Evolutionary conservation across 1,140 invertebrate genomes (phyloP).

Genomic region (Macrobrachium rosenbergii): DNA sequence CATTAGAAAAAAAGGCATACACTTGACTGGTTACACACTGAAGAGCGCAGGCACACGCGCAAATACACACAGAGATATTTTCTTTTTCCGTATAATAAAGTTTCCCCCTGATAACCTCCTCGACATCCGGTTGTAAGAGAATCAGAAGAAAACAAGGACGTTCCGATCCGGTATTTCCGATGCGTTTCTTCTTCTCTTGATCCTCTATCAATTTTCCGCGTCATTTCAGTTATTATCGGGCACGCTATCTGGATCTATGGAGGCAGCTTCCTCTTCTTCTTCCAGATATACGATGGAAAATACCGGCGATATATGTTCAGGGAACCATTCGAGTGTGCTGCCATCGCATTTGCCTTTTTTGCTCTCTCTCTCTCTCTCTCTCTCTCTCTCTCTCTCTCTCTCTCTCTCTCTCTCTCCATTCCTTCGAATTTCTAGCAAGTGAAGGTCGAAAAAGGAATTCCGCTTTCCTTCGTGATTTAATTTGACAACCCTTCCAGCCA

Average conservation of each 20-base stretch:
- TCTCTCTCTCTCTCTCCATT: conserved; percentile 9
- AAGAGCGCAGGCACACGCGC: too few species aligned
- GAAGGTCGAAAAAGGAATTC: neutral
- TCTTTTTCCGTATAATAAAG: too few species aligned
- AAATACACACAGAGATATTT: too few species aligned
- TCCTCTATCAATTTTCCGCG: conserved; percentile 57
- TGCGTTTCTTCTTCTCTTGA: conserved; percentile 15
- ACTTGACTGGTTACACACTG: too few species aligned
- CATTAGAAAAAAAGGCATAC: too few species aligned
- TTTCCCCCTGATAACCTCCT: too few species aligned
- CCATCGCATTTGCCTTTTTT: neutral
- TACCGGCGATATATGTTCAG: neutral
- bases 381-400: conserved; percentile 10
- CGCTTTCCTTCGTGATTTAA: neutral
- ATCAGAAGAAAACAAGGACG: conserved; percentile 33
- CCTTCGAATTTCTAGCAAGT: neutral
- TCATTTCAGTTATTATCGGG: conserved; percentile 56
- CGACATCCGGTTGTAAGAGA: neutral
- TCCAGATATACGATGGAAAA: conserved; percentile 29
- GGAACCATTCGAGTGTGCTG: conserved; percentile 13
- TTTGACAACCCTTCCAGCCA: neutral
- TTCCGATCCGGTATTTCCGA: conserved; percentile 39
- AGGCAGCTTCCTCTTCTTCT: neutral
- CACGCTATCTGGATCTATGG: conserved; percentile 33
- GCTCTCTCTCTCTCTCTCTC: neutral